Conservation (phyloP, 2,113 vertebrate genomes). For the Ptychochromis oligacanthus region DNA sequence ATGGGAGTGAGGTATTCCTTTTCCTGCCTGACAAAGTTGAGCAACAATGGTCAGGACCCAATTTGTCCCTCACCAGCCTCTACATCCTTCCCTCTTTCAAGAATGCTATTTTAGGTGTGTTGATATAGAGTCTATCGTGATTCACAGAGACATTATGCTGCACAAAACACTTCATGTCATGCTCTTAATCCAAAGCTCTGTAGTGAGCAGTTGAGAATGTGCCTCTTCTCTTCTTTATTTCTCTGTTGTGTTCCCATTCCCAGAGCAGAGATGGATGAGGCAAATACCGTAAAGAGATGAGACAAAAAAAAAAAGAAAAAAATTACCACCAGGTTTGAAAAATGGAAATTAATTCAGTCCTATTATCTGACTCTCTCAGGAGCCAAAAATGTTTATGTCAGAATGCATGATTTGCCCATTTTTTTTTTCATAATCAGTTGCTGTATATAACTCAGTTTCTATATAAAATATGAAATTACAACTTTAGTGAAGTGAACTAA, state of each 20-base stretch:
- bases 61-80: constrained; percentile 29
- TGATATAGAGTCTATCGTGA: constrained; percentile 43
- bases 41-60: constrained; percentile 33
- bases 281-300: constrained; percentile 45
- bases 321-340: constrained; percentile 54
- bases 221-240: constrained; percentile 33
- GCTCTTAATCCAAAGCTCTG: constrained; percentile 51
- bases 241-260: constrained; percentile 36
- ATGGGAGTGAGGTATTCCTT: constrained; percentile 54
- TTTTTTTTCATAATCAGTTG: constrained; percentile 1
- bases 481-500: constrained; percentile 17
- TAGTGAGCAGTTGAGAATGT: constrained; percentile 33
- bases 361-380: constrained; percentile 50
- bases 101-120: constrained; percentile 42
- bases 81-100: constrained; percentile 5
- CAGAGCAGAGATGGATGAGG: constrained; percentile 13
- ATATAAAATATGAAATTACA: constrained; percentile 4
- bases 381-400: constrained; percentile 10
- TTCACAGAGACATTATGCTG: constrained; percentile 52
- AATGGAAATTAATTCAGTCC: constrained; percentile 53
- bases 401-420: neutral
- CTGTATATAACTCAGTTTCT: constrained; percentile 8
- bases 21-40: constrained; percentile 55
- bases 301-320: constrained; percentile 43
- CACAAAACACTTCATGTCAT: constrained; percentile 50